A percentile compares a stretch with the other conserved stretches of the same genome.
Evolutionary conservation across 2,888 invertebrate genomes (phyloP).

Genomic region (Ligdia adustata): DNA sequence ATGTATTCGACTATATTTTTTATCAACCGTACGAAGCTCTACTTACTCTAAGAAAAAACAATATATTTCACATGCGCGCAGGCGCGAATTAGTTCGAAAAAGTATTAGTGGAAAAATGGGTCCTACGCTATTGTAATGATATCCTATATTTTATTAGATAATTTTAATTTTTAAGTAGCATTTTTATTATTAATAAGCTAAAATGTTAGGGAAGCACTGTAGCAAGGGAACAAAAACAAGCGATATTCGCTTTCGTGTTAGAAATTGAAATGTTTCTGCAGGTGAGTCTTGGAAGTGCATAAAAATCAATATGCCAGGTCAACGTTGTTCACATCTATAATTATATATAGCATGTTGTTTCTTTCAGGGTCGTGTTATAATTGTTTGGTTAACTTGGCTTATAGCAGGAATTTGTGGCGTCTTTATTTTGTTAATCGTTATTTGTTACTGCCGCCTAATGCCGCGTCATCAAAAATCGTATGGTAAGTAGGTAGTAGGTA

Average conservation of each 20-base stretch:
- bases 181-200: slow-evolving; percentile 50
- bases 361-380: slow-evolving; percentile 79
- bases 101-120: slow-evolving; percentile 40
- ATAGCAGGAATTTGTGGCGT: slow-evolving; percentile 86
- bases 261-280: slow-evolving; percentile 80
- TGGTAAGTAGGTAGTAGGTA: slow-evolving; percentile 69
- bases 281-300: slow-evolving; percentile 52
- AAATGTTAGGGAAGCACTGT: slow-evolving; percentile 64
- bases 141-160: slow-evolving; percentile 42
- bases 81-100: slow-evolving; percentile 54
- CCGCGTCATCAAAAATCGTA: slow-evolving; percentile 88
- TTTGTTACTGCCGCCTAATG: slow-evolving; percentile 88
- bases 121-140: slow-evolving; percentile 41
- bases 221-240: slow-evolving; percentile 61
- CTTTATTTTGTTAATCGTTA: slow-evolving; percentile 85
- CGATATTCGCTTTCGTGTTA: slow-evolving; percentile 64
- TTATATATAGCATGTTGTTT: slow-evolving; percentile 33
- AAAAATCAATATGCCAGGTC: slow-evolving; percentile 50
- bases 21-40: no score
- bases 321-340: slow-evolving; percentile 8
- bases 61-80: no score
- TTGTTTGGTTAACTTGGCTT: slow-evolving; percentile 83
- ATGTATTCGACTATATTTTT: no score
- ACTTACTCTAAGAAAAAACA: no score
- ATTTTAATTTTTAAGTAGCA: slow-evolving; percentile 54